A percentile compares a stretch with the other conserved stretches of the same genome.
phyloP scores from a whole-genome alignment of 37 sponge, comb jelly and placozoan species.

The Crambe crambe region DNA sequence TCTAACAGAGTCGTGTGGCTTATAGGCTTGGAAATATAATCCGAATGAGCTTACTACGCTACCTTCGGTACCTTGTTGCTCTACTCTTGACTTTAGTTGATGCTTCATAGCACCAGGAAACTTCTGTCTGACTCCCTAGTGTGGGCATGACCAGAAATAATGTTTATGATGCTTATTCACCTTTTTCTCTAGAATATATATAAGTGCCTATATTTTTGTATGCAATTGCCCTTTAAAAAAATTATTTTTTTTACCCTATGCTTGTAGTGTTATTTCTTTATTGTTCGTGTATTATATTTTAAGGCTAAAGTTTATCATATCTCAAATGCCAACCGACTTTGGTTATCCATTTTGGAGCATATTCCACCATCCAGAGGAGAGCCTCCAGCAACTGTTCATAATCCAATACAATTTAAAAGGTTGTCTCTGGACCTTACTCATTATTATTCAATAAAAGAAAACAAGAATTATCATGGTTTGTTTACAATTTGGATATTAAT shows the following conservation, averaged over 20 bases:
- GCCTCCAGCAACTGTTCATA: neutral
- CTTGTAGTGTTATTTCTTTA: no score
- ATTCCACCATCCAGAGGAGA: conserved; percentile 40
- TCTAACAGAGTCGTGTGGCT: no score
- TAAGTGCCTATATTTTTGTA: neutral
- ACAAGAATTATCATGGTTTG: conserved; percentile 29
- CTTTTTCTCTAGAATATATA: neutral
- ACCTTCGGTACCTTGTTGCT: no score
- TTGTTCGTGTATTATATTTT: no score
- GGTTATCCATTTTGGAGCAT: conserved; percentile 73
- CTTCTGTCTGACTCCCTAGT: no score
- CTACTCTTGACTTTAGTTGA: no score
- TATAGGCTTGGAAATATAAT: no score
- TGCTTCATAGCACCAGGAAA: no score
- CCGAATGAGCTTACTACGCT: no score
- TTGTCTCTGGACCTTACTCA: conserved; percentile 37
- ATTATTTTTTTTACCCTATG: no score
- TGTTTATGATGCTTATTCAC: neutral
- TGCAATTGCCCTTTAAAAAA: neutral
- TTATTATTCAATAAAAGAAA: conserved; percentile 17
- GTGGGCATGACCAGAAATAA: neutral
- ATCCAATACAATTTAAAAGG: conserved; percentile 6
- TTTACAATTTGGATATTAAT: no score
- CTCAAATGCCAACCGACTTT: conserved; percentile 55
- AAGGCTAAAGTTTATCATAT: conserved; percentile 40